Conservation (phyloP, 2,797 vertebrate species). For the Acanthopagrus latus region DNA sequence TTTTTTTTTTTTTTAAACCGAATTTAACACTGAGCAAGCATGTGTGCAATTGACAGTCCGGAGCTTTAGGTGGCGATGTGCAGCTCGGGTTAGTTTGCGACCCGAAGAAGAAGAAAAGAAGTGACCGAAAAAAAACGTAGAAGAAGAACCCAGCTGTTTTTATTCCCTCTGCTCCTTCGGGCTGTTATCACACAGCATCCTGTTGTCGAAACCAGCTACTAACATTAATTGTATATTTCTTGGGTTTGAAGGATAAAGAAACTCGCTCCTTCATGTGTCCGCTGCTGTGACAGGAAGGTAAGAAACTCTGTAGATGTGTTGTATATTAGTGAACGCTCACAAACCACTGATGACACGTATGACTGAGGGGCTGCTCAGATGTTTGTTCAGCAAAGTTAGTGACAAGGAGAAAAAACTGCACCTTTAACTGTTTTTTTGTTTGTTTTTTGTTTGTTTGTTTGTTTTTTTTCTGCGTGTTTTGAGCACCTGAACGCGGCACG, state of each 20-base stretch:
- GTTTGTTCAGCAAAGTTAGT: constrained; percentile 7
- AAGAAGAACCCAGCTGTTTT: constrained; percentile 60
- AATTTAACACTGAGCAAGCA: background rate
- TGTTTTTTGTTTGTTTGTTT: background rate
- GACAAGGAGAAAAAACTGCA: background rate
- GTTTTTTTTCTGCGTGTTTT: background rate
- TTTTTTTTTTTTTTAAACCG: no score
- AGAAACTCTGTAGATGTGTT: background rate
- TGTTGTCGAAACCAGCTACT: accelerated
- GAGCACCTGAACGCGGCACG: background rate
- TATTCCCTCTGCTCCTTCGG: background rate
- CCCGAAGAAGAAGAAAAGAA: constrained; percentile 6
- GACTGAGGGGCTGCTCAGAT: background rate
- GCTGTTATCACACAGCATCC: background rate
- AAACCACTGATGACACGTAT: constrained; percentile 24
- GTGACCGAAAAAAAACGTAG: background rate
- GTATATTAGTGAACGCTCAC: background rate
- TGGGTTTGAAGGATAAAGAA: constrained; percentile 6
- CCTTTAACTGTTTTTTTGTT: accelerated
- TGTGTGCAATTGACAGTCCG: background rate
- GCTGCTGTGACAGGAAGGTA: constrained; percentile 38
- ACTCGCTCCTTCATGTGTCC: constrained; percentile 31
- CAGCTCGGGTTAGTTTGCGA: accelerated
- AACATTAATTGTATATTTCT: background rate
- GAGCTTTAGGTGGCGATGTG: constrained; percentile 46